phyloP scores from a whole-genome alignment of 2,113 vertebrate genomes.

The Petrocephalus zakoni region DNA sequence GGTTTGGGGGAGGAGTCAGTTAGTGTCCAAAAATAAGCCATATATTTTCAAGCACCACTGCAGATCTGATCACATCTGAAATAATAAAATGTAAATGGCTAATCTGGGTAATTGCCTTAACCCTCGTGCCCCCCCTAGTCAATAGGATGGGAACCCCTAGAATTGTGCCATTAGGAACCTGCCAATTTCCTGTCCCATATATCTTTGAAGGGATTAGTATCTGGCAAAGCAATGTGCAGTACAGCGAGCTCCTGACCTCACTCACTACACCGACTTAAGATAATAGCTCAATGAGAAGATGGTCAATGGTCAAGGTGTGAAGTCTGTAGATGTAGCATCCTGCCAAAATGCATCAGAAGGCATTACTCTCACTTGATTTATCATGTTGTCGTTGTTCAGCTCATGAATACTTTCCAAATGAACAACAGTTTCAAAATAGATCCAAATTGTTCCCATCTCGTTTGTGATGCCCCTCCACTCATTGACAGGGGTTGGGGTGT shows the following conservation, averaged over 20 bases:
- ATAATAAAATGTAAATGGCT: too few species aligned
- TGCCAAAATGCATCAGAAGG: background rate
- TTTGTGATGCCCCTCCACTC: background rate
- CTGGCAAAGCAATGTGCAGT: background rate
- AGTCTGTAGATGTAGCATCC: background rate
- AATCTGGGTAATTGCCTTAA: background rate
- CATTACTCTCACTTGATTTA: background rate
- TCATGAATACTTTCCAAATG: background rate
- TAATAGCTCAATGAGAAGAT: background rate
- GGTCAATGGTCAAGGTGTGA: background rate
- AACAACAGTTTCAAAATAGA: background rate
- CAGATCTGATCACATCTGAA: too few species aligned
- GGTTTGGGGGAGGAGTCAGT: too few species aligned
- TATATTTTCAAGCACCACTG: too few species aligned
- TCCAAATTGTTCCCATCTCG: background rate
- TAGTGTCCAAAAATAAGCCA: too few species aligned
- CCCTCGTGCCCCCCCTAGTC: background rate
- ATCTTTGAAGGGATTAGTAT: background rate
- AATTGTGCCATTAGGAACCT: background rate
- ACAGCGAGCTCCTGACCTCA: background rate
- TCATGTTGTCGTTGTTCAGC: background rate
- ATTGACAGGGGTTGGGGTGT: background rate
- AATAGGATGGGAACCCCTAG: background rate
- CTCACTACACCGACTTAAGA: background rate
- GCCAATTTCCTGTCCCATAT: background rate